These are phyloP conservation scores for Nasonia vitripennis DNA, from an alignment of 1,140 invertebrate species.

Conservation along the genomic window DNA sequence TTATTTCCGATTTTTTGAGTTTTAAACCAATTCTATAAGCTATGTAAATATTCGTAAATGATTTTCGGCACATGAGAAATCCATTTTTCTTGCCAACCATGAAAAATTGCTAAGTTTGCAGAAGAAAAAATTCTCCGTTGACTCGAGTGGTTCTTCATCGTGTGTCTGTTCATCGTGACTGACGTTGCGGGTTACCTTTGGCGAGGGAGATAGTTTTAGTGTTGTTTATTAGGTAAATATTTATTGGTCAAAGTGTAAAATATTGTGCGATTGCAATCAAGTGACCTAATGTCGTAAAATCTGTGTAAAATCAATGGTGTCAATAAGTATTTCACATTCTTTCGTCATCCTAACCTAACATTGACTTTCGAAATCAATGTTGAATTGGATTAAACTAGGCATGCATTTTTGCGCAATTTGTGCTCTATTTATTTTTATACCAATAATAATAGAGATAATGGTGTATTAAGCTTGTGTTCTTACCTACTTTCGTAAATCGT, in stretches of 20 bases:
- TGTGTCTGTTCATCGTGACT: slow-evolving; percentile 9
- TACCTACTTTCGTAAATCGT: too few species aligned
- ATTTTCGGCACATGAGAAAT: background rate
- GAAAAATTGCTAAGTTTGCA: background rate
- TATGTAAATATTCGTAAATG: background rate
- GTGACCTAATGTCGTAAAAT: background rate
- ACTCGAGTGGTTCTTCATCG: slow-evolving; percentile 42
- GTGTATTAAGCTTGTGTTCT: too few species aligned
- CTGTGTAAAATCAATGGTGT: background rate
- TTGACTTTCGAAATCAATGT: background rate
- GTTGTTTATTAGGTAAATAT: slow-evolving; percentile 32
- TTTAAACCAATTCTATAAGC: background rate
- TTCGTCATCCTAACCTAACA: slow-evolving; percentile 61
- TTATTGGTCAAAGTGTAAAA: background rate
- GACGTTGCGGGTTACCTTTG: background rate
- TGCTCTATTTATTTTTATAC: background rate
- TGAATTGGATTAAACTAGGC: background rate
- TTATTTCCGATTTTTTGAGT: background rate
- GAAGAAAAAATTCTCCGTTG: slow-evolving; percentile 28
- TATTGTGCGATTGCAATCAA: background rate
- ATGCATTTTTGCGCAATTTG: background rate
- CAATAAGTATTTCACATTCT: background rate
- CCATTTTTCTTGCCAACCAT: background rate
- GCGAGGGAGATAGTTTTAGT: slow-evolving; percentile 13
- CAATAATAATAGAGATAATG: background rate